phyloP scores from a whole-genome alignment of 2,888 invertebrate species.

The Erebia epiphron region DNA sequence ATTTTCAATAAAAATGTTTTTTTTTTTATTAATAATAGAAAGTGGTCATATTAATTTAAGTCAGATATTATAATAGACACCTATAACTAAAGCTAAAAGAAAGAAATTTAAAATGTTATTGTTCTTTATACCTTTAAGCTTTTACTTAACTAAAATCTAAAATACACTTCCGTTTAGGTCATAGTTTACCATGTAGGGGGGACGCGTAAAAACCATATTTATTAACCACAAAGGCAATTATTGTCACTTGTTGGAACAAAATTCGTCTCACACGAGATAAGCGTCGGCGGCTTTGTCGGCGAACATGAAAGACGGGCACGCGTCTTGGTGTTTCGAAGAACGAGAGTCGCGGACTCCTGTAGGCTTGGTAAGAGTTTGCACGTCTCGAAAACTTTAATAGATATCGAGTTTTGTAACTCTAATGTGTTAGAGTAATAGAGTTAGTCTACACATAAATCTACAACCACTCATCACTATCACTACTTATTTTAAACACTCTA shows the following conservation, averaged over 20 bases:
- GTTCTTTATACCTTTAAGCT: conserved; percentile 14
- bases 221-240: conserved; percentile 74
- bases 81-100: too few relatives aligned
- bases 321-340: conserved; percentile 70
- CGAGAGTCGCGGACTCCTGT: conserved; percentile 63
- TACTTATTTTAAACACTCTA: too few relatives aligned
- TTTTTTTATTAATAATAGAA: too few relatives aligned
- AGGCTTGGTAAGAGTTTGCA: not conserved
- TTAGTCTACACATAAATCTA: too few relatives aligned
- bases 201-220: conserved; percentile 61
- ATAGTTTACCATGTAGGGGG: conserved; percentile 40
- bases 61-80: too few relatives aligned
- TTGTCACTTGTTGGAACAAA: conserved; percentile 76
- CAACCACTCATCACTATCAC: too few relatives aligned
- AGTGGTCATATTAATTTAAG: too few relatives aligned
- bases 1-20: too few relatives aligned
- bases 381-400: too few relatives aligned
- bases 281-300: conserved; percentile 77
- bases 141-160: conserved; percentile 6
- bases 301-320: conserved; percentile 62
- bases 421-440: too few relatives aligned
- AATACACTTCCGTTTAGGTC: conserved; percentile 36
- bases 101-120: not conserved
- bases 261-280: conserved; percentile 74
- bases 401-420: too few relatives aligned